Conservation (phyloP, 1,140 invertebrate species). For the Drosophila novamexicana region DNA sequence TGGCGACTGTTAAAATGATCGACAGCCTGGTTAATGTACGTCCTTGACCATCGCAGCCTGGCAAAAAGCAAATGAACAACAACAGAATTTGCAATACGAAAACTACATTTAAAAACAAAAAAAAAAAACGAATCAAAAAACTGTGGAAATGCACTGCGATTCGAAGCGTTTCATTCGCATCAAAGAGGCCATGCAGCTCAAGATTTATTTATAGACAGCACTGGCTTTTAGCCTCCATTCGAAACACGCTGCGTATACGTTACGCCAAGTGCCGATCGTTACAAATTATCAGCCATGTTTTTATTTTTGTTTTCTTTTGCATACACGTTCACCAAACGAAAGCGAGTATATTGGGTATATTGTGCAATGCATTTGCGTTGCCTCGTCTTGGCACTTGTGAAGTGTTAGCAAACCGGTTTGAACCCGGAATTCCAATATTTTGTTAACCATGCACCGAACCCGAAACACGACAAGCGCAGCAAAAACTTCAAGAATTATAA, state of each 20-base stretch:
- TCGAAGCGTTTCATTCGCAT: slow-evolving; percentile 2
- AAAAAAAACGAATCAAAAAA: neutral
- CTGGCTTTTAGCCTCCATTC: slow-evolving; percentile 78
- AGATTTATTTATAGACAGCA: slow-evolving; percentile 78
- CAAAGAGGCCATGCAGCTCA: slow-evolving; percentile 59
- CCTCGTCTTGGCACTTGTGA: no score
- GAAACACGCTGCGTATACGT: slow-evolving; percentile 78
- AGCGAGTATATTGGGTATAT: neutral
- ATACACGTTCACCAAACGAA: neutral
- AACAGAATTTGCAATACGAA: slow-evolving; percentile 13
- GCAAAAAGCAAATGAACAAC: slow-evolving; percentile 26
- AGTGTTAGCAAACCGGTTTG: no score
- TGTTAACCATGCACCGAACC: no score
- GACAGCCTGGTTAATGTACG: slow-evolving; percentile 65
- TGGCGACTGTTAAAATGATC: slow-evolving; percentile 13
- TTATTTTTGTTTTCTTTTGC: neutral
- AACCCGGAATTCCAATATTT: no score
- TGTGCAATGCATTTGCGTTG: no score
- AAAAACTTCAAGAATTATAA: no score
- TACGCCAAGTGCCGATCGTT: slow-evolving; percentile 66
- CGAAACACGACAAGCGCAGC: no score
- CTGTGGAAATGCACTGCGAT: slow-evolving; percentile 40
- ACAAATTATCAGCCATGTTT: slow-evolving; percentile 38
- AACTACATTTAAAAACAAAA: neutral
- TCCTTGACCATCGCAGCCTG: slow-evolving; percentile 66